Conservation (phyloP, 2,888 invertebrate species). For the Lasioglossum malachurum region DNA sequence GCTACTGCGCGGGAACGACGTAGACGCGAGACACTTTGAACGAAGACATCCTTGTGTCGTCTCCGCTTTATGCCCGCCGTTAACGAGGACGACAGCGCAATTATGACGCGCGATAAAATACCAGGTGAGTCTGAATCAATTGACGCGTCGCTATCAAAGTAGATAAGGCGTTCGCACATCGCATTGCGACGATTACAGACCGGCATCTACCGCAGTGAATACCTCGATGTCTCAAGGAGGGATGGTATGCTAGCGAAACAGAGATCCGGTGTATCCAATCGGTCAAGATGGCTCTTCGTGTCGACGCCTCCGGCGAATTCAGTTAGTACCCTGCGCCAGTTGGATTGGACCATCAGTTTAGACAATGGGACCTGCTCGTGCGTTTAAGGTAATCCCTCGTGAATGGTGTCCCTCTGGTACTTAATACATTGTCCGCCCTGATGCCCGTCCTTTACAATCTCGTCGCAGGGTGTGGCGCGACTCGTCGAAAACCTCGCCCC, state of each 20-base stretch:
- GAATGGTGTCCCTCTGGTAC: slow-evolving; percentile 82
- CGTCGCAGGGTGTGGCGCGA: slow-evolving; percentile 73
- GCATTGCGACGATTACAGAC: not conserved
- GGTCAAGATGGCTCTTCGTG: slow-evolving; percentile 71
- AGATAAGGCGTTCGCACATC: slow-evolving; percentile 1
- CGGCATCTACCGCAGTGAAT: not conserved
- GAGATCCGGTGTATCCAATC: slow-evolving; percentile 65
- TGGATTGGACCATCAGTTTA: slow-evolving; percentile 82
- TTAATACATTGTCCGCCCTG: slow-evolving; percentile 82
- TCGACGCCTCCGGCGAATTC: slow-evolving; percentile 65
- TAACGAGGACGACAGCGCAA: slow-evolving; percentile 26
- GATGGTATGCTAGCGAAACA: not conserved
- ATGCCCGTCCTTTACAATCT: slow-evolving; percentile 81
- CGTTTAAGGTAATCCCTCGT: slow-evolving; percentile 84
- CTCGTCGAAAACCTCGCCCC: slow-evolving; percentile 55
- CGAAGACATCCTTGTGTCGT: slow-evolving; percentile 19
- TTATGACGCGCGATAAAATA: slow-evolving; percentile 44
- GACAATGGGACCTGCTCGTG: slow-evolving; percentile 82
- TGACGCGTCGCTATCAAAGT: slow-evolving; percentile 35
- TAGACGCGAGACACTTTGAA: slow-evolving; percentile 7
- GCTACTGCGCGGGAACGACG: slow-evolving; percentile 12
- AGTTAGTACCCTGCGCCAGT: slow-evolving; percentile 72
- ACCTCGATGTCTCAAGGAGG: not conserved
- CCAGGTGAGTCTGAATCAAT: slow-evolving; percentile 27
- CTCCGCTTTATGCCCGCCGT: slow-evolving; percentile 27